Evolutionary conservation across 2,888 invertebrate genomes (phyloP).

Genomic region (Pterobdella sp.): DNA sequence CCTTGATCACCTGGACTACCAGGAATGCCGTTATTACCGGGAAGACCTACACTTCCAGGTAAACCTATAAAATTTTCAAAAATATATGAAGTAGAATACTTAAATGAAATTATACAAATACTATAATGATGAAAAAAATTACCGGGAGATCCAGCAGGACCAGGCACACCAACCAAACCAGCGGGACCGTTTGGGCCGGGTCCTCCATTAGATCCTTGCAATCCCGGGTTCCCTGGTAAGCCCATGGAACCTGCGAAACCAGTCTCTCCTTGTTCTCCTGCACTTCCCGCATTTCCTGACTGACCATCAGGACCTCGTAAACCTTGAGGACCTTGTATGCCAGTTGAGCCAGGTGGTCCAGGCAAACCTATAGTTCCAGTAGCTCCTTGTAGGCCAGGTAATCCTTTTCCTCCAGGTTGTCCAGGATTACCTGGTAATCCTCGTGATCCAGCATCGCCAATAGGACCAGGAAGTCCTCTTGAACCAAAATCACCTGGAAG

Average conservation of each 20-base stretch:
- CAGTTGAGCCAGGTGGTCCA: conserved; percentile 31
- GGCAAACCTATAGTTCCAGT: conserved; percentile 23
- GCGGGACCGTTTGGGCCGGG: conserved; percentile 20
- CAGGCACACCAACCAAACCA: background rate
- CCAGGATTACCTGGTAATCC: conserved; percentile 10
- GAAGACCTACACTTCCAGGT: conserved; percentile 9
- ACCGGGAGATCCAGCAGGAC: conserved; percentile 18
- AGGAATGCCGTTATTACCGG: conserved; percentile 6
- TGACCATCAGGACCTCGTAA: conserved; percentile 27
- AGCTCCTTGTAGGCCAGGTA: conserved; percentile 16
- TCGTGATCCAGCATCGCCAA: conserved; percentile 14
- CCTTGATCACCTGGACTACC: conserved; percentile 7
- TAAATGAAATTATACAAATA: background rate
- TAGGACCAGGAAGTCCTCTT: conserved; percentile 17
- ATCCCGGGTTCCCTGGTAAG: conserved; percentile 23
- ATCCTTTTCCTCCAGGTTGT: conserved; percentile 11
- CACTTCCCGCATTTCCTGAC: conserved; percentile 24
- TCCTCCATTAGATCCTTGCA: conserved; percentile 21
- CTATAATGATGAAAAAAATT: background rate
- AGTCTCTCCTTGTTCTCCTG: conserved; percentile 28
- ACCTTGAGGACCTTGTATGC: conserved; percentile 29
- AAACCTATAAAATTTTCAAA: background rate
- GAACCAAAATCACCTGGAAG: conserved; percentile 13
- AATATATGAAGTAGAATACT: background rate
- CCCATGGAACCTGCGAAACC: conserved; percentile 28